A percentile compares a stretch with the other conserved stretches of the same genome.
Conservation (phyloP, 1,140 invertebrate species). For the Plodia interpunctella region DNA sequence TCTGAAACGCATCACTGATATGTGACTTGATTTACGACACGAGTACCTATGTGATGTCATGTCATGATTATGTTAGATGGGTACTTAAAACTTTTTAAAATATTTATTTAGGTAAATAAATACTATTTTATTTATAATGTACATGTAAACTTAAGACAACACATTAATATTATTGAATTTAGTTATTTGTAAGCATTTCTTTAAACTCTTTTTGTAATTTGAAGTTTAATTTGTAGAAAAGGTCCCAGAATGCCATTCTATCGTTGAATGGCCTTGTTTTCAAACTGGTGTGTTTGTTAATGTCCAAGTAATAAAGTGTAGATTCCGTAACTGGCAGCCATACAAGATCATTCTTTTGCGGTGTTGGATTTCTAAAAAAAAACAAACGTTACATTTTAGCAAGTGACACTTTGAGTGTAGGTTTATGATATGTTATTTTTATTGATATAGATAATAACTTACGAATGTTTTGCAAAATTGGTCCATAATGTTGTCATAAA, state of each 20-base stretch:
- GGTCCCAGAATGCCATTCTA: conserved; percentile 30
- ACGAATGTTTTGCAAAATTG: conserved; percentile 20
- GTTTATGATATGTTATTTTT: too few relatives aligned
- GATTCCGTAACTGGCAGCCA: not conserved
- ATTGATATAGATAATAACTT: not conserved
- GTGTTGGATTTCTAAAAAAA: conserved; percentile 4
- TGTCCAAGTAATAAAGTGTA: conserved; percentile 17
- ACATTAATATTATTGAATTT: not conserved
- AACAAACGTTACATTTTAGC: too few relatives aligned
- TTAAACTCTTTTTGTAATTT: conserved; percentile 5
- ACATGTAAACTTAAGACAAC: too few relatives aligned
- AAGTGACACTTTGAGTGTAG: too few relatives aligned
- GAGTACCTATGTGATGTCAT: too few relatives aligned
- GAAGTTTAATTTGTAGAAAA: conserved; percentile 28
- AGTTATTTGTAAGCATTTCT: not conserved
- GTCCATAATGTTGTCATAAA: conserved; percentile 43
- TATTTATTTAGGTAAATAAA: too few relatives aligned
- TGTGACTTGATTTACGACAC: too few relatives aligned
- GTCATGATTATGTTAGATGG: too few relatives aligned
- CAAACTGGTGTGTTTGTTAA: conserved; percentile 21
- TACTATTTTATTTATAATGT: too few relatives aligned
- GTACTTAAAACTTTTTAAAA: too few relatives aligned
- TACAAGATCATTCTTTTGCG: not conserved
- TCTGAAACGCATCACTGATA: too few relatives aligned
- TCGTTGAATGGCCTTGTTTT: conserved; percentile 20